Evolutionary conservation across 2,888 invertebrate species (phyloP), one percentile per base, ranked within the genome.

Genomic region (Platynereis dumerilii): DNA sequence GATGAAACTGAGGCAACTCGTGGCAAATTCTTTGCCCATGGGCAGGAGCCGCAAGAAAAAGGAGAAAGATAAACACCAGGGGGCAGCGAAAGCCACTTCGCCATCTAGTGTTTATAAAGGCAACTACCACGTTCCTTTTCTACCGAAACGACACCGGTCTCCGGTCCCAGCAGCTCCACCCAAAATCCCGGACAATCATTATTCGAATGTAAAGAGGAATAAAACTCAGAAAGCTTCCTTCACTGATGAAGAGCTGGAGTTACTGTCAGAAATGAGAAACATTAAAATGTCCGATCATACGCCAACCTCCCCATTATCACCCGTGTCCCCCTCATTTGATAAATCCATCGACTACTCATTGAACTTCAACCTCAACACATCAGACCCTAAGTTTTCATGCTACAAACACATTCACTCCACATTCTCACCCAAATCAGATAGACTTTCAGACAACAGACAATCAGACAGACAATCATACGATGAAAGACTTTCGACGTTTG

Each of bases 1-100:
- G 48, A 78, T 78, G 78, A 78, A 76, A 68, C 73, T 78, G 61
- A 71, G 74, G 56, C 75, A 78, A 39, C 74, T 78, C 58, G 74
- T 78, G 61, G 76, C 73, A 58, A 74, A 75, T 61, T 75, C 78
- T 29, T 71, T 78, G 34, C 78, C 77, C 1, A 72, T 75, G 42
- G 72, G 77, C 7, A 70, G 74, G 54, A 72, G 68, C 52, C 75
- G 70, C 59, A 76, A 76, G 69, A 77, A 77, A 66, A 76, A 78
- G 65, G 68, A 72, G 27, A 42, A 70, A 64, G 59, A 70, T 65
- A 56, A 66, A 58, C 28, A 71, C 67, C 57, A 67, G 69, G 48
- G n/a, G 57, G 53, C 56, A 59, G 53, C 48, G 7, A 20, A n/a
- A 20, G 2, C 22, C 2, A 57, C 57, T 5, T 12, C 17, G 22